A percentile compares a stretch with the other conserved stretches of the same genome.
These are phyloP conservation scores for Rhinella marina DNA, from an alignment of 2,797 vertebrate genomes.

Conservation along the genomic window DNA sequence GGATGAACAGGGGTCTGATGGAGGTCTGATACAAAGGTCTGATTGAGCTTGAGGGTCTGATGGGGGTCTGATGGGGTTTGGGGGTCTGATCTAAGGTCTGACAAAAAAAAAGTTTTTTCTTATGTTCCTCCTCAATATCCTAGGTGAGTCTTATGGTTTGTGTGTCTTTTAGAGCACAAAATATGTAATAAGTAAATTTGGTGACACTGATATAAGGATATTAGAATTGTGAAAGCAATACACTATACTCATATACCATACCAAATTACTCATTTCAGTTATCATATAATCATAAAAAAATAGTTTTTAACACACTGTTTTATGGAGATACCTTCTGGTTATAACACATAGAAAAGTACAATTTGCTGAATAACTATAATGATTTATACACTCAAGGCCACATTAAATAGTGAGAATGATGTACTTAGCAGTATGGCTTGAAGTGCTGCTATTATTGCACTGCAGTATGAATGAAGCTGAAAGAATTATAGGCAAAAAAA, in stretches of 20 bases:
- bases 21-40: too few relatives aligned
- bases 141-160: too few relatives aligned
- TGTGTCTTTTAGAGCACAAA: too few relatives aligned
- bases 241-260: not conserved
- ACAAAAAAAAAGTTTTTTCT: too few relatives aligned
- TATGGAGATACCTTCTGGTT: not conserved
- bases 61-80: too few relatives aligned
- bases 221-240: too few relatives aligned
- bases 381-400: not conserved
- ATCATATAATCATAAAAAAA: not conserved
- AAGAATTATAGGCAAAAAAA: conserved; percentile 30
- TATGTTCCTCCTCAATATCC: too few relatives aligned
- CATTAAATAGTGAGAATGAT: not conserved
- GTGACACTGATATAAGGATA: too few relatives aligned
- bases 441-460: not conserved
- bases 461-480: conserved; percentile 19
- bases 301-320: not conserved
- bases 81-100: too few relatives aligned
- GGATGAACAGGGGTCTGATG: too few relatives aligned
- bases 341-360: not conserved
- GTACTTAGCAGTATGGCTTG: not conserved
- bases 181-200: too few relatives aligned
- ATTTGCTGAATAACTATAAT: not conserved
- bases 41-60: too few relatives aligned
- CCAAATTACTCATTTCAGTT: not conserved